Percentiles rank a stretch among this genome's conserved stretches.
These are phyloP conservation scores for Chaetops frenatus DNA, from an alignment of 2,113 vertebrate species.

Conservation along the genomic window DNA sequence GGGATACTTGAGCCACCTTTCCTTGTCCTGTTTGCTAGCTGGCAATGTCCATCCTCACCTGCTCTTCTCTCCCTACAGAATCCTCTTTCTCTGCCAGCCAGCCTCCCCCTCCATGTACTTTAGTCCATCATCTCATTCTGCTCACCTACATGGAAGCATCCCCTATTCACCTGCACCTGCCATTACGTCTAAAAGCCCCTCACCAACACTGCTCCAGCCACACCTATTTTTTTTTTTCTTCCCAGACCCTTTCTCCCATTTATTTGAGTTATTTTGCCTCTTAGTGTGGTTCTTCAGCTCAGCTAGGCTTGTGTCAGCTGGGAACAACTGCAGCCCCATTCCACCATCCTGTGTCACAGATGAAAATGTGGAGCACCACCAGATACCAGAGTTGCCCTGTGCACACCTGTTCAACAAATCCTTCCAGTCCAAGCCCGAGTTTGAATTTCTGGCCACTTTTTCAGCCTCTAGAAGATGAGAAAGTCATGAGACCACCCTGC, in stretches of 20 bases:
- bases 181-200: neutral
- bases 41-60: neutral
- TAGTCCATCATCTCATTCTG: neutral
- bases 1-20: neutral
- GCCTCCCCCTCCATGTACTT: neutral
- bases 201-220: neutral
- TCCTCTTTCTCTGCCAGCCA: neutral
- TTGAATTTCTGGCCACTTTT: neutral
- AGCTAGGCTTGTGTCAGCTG: neutral
- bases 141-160: neutral
- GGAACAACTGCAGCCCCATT: neutral
- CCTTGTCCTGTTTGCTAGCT: neutral
- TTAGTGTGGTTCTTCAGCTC: neutral
- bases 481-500: neutral
- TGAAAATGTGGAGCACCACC: neutral
- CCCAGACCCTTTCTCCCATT: neutral
- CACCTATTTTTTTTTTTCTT: neutral
- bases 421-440: rapidly evolving
- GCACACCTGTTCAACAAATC: neutral
- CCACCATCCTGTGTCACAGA: neutral
- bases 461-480: neutral
- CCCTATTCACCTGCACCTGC: neutral
- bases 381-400: neutral
- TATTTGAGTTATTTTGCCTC: neutral
- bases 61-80: neutral